Conservation (phyloP, 1,140 invertebrate genomes). For the Cepaea nemoralis region DNA sequence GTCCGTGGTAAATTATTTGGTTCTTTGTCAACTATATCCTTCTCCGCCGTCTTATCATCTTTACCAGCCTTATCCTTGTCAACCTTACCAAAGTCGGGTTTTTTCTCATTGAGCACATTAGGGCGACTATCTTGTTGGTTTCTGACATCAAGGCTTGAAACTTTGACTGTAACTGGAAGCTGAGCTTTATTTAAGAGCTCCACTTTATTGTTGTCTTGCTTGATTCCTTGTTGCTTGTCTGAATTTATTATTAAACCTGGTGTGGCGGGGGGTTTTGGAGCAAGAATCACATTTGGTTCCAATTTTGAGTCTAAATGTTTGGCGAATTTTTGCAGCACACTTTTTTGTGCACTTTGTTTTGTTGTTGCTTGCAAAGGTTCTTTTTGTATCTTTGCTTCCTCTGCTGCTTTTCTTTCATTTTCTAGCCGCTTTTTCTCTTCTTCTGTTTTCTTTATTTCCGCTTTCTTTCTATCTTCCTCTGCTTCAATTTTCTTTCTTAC, state of each 20-base stretch:
- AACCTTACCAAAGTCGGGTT: neutral
- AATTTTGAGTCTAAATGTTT: neutral
- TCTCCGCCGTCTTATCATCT: neutral
- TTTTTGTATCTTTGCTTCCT: neutral
- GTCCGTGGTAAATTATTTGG: neutral
- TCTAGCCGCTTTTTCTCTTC: neutral
- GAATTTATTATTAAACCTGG: neutral
- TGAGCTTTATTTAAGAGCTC: neutral
- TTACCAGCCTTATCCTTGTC: neutral
- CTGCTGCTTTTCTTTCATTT: constrained; percentile 5
- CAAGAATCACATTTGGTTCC: neutral
- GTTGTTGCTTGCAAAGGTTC: neutral
- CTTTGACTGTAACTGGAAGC: neutral
- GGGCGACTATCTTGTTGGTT: neutral
- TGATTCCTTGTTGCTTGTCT: neutral
- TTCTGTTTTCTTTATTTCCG: neutral
- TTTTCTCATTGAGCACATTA: neutral
- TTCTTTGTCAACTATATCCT: neutral
- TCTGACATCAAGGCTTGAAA: too few species aligned
- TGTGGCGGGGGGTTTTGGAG: neutral
- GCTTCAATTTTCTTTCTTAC: neutral
- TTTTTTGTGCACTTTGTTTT: neutral
- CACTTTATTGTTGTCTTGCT: too few species aligned
- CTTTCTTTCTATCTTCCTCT: neutral
- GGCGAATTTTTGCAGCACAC: constrained; percentile 3